Percentiles rank a stretch among this genome's conserved stretches.
Evolutionary conservation across 2,797 vertebrate genomes (phyloP).

Genomic region (Micropoecilia bifurca): DNA sequence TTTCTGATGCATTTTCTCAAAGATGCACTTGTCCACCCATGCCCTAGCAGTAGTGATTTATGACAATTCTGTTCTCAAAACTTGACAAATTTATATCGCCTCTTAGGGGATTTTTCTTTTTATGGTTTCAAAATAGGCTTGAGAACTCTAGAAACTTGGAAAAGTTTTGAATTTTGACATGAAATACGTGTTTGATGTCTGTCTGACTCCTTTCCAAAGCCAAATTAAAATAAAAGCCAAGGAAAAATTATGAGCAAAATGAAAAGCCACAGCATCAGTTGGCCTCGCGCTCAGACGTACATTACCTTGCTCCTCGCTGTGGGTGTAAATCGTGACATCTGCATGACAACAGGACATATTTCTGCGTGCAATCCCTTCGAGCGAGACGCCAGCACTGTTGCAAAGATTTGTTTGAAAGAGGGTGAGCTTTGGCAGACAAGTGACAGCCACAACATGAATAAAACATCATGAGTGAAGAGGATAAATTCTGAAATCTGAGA

Average conservation of each 20-base stretch:
- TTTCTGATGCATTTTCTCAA: not conserved
- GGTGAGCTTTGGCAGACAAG: conserved; percentile 60
- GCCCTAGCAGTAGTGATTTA: not conserved
- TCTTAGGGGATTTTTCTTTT: not conserved
- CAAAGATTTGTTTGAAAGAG: conserved; percentile 49
- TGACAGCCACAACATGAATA: conserved; percentile 67
- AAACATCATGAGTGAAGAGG: conserved; percentile 52
- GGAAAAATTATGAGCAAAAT: conserved; percentile 29
- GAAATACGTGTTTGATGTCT: not conserved
- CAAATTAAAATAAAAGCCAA: not conserved
- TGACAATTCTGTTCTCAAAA: not conserved
- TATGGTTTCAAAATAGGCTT: not conserved
- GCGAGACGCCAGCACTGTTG: conserved; percentile 30
- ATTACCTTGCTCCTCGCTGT: conserved; percentile 37
- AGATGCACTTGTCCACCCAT: not conserved
- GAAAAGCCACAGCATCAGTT: not conserved
- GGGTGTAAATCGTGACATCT: conserved; percentile 40
- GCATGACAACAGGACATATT: conserved; percentile 39
- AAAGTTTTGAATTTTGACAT: not conserved
- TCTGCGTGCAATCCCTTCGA: conserved; percentile 27
- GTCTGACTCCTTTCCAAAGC: not conserved
- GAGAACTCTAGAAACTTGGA: not conserved
- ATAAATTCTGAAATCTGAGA: conserved; percentile 46
- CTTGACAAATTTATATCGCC: not conserved
- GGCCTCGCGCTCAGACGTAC: conserved; percentile 10